A percentile compares a stretch with the other conserved stretches of the same genome.
phyloP scores from a whole-genome alignment of 2,888 invertebrate genomes.

The Scaptomyza flava region DNA sequence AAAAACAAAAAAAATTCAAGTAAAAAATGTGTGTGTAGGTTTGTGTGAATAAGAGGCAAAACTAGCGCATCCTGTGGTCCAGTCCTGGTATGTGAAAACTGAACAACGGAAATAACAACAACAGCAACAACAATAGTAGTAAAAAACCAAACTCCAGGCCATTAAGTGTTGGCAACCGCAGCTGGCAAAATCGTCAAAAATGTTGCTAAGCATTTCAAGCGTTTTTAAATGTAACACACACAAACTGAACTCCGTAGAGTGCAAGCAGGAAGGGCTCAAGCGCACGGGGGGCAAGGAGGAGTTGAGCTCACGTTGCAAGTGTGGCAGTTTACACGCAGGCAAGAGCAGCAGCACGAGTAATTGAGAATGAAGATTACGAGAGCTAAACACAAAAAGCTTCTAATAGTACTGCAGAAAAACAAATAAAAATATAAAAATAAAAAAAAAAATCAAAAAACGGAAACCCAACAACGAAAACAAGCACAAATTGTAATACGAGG shows the following conservation, averaged over 20 bases:
- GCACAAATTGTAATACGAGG: constrained; percentile 16
- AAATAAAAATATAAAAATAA: not conserved
- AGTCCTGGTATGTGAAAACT: constrained; percentile 39
- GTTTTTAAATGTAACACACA: constrained; percentile 53
- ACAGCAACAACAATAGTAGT: constrained; percentile 11
- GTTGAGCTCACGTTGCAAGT: constrained; percentile 31
- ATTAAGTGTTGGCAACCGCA: constrained; percentile 42
- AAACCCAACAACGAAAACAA: constrained; percentile 9
- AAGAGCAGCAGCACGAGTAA: constrained; percentile 35
- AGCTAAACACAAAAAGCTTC: constrained; percentile 60
- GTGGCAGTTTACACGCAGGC: constrained; percentile 37
- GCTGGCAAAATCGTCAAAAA: constrained; percentile 67
- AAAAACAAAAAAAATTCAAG: constrained; percentile 37
- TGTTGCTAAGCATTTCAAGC: constrained; percentile 60
- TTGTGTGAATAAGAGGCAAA: constrained; percentile 61
- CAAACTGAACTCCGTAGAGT: constrained; percentile 16
- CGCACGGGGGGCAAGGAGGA: not conserved
- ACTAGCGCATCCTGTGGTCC: constrained; percentile 73
- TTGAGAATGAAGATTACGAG: constrained; percentile 60
- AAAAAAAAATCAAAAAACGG: constrained; percentile 5
- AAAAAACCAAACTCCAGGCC: constrained; percentile 17
- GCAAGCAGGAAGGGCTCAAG: not conserved
- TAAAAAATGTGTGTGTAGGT: constrained; percentile 46
- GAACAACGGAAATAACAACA: constrained; percentile 31
- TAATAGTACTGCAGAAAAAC: constrained; percentile 34